Evolutionary conservation across 1,140 invertebrate genomes (phyloP).

Genomic region (Acromyrmex heyeri): DNA sequence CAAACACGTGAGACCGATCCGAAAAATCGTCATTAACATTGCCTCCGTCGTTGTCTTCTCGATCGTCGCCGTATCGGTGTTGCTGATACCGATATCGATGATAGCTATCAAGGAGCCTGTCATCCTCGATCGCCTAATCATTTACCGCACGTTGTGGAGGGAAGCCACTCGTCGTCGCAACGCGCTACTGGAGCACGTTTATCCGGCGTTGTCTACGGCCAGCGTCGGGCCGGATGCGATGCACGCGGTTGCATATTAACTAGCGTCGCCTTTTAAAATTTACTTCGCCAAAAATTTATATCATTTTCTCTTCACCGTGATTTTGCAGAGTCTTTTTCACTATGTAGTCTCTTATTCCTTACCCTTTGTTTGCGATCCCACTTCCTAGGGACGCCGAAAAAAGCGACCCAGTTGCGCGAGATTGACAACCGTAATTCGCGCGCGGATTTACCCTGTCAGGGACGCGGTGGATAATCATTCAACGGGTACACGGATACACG

Average conservation of each 20-base stretch:
- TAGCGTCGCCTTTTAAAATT: neutral
- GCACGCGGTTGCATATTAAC: constrained; percentile 66
- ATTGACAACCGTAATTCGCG: constrained; percentile 50
- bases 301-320: neutral
- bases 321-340: neutral
- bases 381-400: too few relatives aligned
- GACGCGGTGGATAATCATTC: neutral
- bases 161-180: constrained; percentile 42
- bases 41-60: neutral
- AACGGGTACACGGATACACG: constrained; percentile 23
- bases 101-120: neutral
- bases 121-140: constrained; percentile 38
- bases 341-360: neutral
- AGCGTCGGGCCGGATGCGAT: constrained; percentile 39
- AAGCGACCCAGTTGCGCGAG: neutral
- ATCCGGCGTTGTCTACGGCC: constrained; percentile 45
- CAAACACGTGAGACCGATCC: constrained; percentile 33
- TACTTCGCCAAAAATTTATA: neutral
- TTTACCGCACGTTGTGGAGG: constrained; percentile 20
- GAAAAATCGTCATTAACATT: neutral
- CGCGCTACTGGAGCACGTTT: constrained; percentile 41
- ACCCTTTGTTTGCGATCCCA: neutral
- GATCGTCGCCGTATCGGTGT: neutral
- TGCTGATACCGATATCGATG: neutral
- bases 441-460: constrained; percentile 36